Conservation (phyloP, 2,797 vertebrate genomes). For the Neosalanx taihuensis region DNA sequence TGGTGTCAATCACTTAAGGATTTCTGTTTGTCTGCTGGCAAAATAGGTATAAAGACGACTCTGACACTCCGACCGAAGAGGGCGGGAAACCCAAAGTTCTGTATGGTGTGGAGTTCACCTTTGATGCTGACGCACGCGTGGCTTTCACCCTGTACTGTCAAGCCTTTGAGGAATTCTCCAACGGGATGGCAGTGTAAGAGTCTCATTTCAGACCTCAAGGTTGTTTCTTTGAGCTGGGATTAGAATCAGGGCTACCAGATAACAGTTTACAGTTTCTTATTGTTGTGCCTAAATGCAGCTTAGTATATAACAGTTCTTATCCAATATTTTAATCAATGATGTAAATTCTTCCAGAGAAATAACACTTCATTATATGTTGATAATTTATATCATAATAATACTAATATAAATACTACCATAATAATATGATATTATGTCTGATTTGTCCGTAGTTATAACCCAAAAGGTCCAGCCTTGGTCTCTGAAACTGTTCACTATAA, state of each 20-base stretch:
- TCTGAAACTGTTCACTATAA: conserved; percentile 97
- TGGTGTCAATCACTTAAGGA: background rate
- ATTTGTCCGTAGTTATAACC: conserved; percentile 82
- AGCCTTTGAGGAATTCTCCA: conserved; percentile 92
- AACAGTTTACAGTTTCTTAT: conserved; percentile 2
- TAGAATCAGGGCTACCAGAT: background rate
- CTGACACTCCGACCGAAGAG: conserved; percentile 84
- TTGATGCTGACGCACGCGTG: conserved; percentile 93
- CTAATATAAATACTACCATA: no score
- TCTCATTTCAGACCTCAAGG: background rate
- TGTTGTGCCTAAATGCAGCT: no score
- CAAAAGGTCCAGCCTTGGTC: conserved; percentile 83
- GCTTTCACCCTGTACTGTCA: conserved; percentile 97
- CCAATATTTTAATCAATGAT: no score
- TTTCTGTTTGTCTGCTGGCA: background rate
- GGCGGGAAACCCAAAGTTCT: conserved; percentile 84
- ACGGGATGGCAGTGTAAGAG: conserved; percentile 93
- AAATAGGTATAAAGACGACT: conserved; percentile 93
- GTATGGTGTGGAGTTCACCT: conserved; percentile 96
- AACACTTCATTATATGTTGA: no score
- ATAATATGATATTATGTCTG: background rate
- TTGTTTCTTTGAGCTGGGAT: background rate
- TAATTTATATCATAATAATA: no score
- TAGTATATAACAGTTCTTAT: no score
- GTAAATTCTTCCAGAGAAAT: no score